Evolutionary conservation across 2,113 vertebrate species (phyloP).

Genomic region (Pelobates fuscus): DNA sequence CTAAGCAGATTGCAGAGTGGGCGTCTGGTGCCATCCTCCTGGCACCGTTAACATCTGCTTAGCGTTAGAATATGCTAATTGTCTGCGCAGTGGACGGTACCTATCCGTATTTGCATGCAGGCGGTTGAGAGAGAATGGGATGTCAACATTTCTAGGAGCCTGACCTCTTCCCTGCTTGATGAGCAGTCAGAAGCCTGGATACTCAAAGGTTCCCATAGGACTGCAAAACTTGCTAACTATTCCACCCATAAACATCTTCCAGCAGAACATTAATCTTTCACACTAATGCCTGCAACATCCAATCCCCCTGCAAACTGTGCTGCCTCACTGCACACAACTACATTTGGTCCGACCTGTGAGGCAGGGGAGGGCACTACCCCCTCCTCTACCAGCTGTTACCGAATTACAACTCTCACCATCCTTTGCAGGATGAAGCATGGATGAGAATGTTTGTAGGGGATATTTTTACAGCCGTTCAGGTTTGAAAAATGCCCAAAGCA

Average conservation of each 20-base stretch:
- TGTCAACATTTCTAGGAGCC: slow-evolving; percentile 73
- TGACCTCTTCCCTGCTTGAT: slow-evolving; percentile 69
- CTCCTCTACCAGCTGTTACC: no score
- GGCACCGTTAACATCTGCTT: slow-evolving; percentile 91
- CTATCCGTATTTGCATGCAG: slow-evolving; percentile 82
- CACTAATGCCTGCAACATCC: not conserved
- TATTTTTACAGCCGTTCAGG: no score
- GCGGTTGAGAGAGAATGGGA: slow-evolving; percentile 65
- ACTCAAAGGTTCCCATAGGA: not conserved
- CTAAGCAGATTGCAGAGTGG: slow-evolving; percentile 84
- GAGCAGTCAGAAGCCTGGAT: slow-evolving; percentile 56
- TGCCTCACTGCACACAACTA: not conserved
- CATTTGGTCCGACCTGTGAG: not conserved
- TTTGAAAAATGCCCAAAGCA: no score
- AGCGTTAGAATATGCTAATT: slow-evolving; percentile 92
- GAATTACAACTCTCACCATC: no score
- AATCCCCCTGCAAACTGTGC: not conserved
- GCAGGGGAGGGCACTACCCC: not conserved
- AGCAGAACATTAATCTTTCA: not conserved
- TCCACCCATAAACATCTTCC: not conserved
- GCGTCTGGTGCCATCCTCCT: slow-evolving; percentile 85
- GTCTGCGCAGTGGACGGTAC: slow-evolving; percentile 89
- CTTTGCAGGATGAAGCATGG: no score
- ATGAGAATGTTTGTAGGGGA: no score
- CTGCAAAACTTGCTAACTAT: not conserved